Conservation (phyloP, 2,113 vertebrate genomes). For the Oryzias woworae region DNA sequence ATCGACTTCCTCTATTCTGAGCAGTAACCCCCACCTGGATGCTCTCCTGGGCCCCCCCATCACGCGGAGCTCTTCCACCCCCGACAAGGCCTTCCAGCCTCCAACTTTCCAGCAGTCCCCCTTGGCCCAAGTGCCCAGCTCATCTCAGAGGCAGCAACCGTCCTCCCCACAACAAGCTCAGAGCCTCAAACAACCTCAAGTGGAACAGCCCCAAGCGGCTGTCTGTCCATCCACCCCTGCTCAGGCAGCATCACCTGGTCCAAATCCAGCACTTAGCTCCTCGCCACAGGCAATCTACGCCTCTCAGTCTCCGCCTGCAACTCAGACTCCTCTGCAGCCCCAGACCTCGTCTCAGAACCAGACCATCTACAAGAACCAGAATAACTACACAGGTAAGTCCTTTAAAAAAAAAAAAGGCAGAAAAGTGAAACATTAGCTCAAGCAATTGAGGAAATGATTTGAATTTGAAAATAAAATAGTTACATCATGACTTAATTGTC, state of each 20-base stretch:
- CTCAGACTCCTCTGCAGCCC: conserved; percentile 30
- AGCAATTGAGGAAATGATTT: background rate
- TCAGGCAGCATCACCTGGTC: conserved; percentile 34
- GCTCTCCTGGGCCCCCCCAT: conserved; percentile 79
- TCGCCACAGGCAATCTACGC: conserved; percentile 60
- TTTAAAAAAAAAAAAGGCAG: too few relatives aligned
- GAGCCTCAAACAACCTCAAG: conserved; percentile 45
- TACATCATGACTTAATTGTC: too few relatives aligned
- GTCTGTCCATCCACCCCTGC: conserved; percentile 30
- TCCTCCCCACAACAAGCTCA: conserved; percentile 43
- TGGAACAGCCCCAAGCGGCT: conserved; percentile 53
- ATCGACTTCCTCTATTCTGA: conserved; percentile 69
- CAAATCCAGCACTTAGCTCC: conserved; percentile 46
- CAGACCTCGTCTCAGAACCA: conserved; percentile 27
- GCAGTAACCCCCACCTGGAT: conserved; percentile 79
- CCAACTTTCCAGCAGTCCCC: conserved; percentile 78
- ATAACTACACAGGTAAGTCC: conserved; percentile 62
- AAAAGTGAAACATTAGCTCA: background rate
- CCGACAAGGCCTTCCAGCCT: conserved; percentile 74
- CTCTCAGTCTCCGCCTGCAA: conserved; percentile 41
- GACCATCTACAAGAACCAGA: conserved; percentile 55
- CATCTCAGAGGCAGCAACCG: conserved; percentile 46
- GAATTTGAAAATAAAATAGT: too few relatives aligned
- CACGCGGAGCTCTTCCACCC: conserved; percentile 69
- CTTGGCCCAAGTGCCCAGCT: conserved; percentile 57